A percentile compares a stretch with the other conserved stretches of the same genome.
Evolutionary conservation across 2,113 vertebrate genomes (phyloP).

Genomic region (Nothobranchius kuhntae): DNA sequence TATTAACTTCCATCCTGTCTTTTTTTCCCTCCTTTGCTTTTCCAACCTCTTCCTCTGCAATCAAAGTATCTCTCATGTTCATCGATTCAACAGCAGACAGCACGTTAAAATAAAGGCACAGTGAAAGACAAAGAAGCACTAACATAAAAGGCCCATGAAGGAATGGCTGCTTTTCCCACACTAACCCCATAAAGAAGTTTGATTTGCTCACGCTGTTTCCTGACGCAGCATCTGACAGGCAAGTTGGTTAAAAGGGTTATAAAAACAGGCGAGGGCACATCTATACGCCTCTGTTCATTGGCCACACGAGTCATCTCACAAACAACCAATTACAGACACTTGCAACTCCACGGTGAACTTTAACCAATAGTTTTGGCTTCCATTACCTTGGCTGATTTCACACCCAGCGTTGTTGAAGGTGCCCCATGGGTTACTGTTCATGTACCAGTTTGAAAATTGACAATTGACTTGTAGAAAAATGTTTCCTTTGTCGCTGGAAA

Average conservation of each 20-base stretch:
- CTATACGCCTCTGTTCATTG: neutral
- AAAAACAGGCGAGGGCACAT: neutral
- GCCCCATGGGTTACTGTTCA: no score
- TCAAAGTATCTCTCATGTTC: neutral
- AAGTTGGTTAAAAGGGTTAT: neutral
- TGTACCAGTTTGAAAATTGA: no score
- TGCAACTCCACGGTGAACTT: neutral
- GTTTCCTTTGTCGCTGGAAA: no score
- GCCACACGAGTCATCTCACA: constrained; percentile 21
- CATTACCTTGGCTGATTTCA: neutral
- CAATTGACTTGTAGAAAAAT: no score
- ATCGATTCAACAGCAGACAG: constrained; percentile 2
- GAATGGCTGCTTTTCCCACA: neutral
- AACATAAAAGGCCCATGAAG: constrained; percentile 6
- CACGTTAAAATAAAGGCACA: constrained; percentile 2
- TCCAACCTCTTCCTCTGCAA: neutral
- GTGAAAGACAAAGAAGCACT: constrained; percentile 13
- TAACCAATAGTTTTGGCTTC: neutral
- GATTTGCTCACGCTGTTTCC: neutral
- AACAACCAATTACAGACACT: neutral
- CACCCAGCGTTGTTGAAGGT: neutral
- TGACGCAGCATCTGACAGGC: neutral
- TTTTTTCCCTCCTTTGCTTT: no score
- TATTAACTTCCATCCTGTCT: neutral
- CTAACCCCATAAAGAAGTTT: constrained; percentile 15